These are phyloP conservation scores for Taenaris catops DNA, from an alignment of 2,888 invertebrate species.

Conservation along the genomic window DNA sequence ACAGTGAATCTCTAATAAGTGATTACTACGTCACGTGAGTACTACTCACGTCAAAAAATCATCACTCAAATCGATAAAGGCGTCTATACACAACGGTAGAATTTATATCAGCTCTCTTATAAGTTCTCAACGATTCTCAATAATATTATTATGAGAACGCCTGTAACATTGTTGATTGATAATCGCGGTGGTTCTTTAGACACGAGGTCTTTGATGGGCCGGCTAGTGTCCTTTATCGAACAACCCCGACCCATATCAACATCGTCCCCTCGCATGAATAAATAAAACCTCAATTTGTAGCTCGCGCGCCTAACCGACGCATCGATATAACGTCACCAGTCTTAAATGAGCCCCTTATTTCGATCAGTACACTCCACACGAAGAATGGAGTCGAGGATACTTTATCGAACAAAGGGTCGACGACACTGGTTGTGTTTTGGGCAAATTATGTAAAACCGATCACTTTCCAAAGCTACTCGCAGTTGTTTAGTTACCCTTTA, in stretches of 20 bases:
- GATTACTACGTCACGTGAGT: no score
- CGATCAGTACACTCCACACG: slow-evolving; percentile 27
- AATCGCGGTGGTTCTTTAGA: slow-evolving; percentile 40
- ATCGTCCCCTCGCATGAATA: slow-evolving; percentile 71
- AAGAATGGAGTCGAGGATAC: slow-evolving; percentile 22
- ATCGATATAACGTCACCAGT: slow-evolving; percentile 44
- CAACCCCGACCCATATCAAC: slow-evolving; percentile 73
- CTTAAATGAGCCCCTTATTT: slow-evolving; percentile 8
- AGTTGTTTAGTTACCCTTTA: slow-evolving; percentile 36
- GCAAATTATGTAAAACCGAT: slow-evolving; percentile 50
- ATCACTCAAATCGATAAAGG: no score
- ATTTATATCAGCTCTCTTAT: no score
- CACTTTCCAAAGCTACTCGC: slow-evolving; percentile 35
- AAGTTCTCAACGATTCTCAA: slow-evolving; percentile 9
- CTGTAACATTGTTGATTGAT: slow-evolving; percentile 32
- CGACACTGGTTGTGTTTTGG: slow-evolving; percentile 27
- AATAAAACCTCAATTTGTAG: slow-evolving; percentile 76
- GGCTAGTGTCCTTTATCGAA: slow-evolving; percentile 62
- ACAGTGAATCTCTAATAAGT: no score
- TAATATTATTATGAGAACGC: slow-evolving; percentile 16
- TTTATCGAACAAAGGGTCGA: slow-evolving; percentile 23
- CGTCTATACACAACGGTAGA: no score
- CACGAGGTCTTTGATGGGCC: slow-evolving; percentile 48
- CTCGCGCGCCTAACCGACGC: slow-evolving; percentile 59
- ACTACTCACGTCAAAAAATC: no score